Conservation (phyloP, 2,888 invertebrate genomes). For the Lymantria monacha region DNA sequence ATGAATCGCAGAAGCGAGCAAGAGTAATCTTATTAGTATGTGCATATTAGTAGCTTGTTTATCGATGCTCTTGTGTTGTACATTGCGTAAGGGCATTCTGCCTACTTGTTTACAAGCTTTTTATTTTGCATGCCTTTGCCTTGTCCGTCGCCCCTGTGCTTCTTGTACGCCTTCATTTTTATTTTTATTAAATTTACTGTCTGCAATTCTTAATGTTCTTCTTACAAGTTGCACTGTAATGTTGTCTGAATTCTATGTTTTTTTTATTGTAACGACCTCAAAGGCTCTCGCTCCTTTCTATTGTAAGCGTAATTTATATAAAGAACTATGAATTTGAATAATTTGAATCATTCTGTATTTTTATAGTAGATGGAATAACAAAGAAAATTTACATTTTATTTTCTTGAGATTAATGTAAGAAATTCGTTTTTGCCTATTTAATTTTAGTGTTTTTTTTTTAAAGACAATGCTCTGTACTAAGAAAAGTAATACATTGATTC, state of each 20-base stretch:
- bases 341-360: neutral
- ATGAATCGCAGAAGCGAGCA: constrained; percentile 23
- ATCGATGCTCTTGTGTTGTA: constrained; percentile 32
- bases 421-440: too few species aligned
- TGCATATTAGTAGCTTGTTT: constrained; percentile 36
- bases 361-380: too few species aligned
- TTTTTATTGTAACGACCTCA: neutral
- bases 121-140: constrained; percentile 14
- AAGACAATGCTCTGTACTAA: too few species aligned
- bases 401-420: too few species aligned
- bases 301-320: neutral
- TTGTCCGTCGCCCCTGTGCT: constrained; percentile 9
- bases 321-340: neutral
- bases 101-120: constrained; percentile 24
- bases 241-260: constrained; percentile 1
- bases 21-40: constrained; percentile 35
- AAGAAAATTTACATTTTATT: too few species aligned
- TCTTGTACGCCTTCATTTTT: constrained; percentile 15
- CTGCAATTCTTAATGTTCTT: constrained; percentile 12
- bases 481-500: too few species aligned
- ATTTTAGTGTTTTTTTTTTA: too few species aligned
- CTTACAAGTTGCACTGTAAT: constrained; percentile 16
- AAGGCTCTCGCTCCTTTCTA: neutral
- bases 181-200: constrained; percentile 23
- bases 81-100: constrained; percentile 16